Evolutionary conservation across 1,140 invertebrate species (phyloP), one percentile per base, ranked within the genome.

Genomic region (Drosophila ogumai): DNA sequence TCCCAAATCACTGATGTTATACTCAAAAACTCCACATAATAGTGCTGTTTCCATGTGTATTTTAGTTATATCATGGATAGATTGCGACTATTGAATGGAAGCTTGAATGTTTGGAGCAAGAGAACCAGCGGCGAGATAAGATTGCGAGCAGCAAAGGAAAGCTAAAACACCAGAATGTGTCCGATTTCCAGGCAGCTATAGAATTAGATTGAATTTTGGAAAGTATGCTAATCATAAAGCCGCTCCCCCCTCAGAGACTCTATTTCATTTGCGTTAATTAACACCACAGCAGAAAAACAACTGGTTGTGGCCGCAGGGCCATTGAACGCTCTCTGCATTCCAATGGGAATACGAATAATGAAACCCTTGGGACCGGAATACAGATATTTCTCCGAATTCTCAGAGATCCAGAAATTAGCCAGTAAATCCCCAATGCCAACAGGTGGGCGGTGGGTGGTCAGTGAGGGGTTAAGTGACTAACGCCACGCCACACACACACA

Each of bases 391-490:
- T 28, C 8, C 25, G 3, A 3, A 7, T 13, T 56, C 13, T 6
- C 36, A 28, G 38, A 61, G 31, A 43, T 41, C 54, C 61, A 64
- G 3, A 60, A 43, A 60, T 56, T 50, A 61, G 69, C 44, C 58
- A 41, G 66, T 32, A 59, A 49, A 25, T 25, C 59, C 47, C 40
- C 32, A 41, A 49, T 34, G 64, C 36, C 36, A 64, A 54, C 44
- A 76, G 56, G 47, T 63, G 60, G 36, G 38, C 47, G 47, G 12
- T 46, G 47, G 47, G 60, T 32, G 63, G 61, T 19, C 49, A 66
- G 46, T 28, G 12, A 15, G 57, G 12, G 63, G 73, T 59, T 57
- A 49, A 78, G 52, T 78, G 75, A 78, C 74, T 78, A 78, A 78
- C 74, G 75, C 64, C 56, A 47, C 40, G 19, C 40, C 32, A 40